phyloP scores from a whole-genome alignment of 2,797 vertebrate genomes.

The Paratrypauchen microcephalus region DNA sequence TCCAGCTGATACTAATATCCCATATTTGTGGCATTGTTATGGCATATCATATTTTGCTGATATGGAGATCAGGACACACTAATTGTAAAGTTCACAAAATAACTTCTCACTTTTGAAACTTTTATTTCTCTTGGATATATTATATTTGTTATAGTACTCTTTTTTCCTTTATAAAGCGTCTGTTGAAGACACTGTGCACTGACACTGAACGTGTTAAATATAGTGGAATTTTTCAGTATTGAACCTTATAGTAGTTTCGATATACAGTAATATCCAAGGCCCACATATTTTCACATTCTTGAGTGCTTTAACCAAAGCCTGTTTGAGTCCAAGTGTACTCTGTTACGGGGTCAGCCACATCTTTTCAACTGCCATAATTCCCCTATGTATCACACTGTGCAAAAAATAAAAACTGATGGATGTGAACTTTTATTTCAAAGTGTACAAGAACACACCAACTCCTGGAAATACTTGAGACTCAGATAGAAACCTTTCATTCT shows the following conservation, averaged over 20 bases:
- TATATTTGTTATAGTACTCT: not conserved
- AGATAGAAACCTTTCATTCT: constrained; percentile 4
- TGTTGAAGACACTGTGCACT: not conserved
- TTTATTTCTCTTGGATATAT: not conserved
- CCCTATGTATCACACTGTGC: not conserved
- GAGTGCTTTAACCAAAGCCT: not conserved
- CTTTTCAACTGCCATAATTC: not conserved
- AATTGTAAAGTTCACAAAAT: not conserved
- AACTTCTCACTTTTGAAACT: too few species aligned
- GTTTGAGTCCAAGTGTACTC: not conserved
- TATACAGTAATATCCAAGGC: not conserved
- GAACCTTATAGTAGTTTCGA: not conserved
- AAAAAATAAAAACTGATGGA: constrained; percentile 5
- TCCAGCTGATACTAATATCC: not conserved
- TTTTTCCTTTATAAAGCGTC: too few species aligned
- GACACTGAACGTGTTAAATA: not conserved
- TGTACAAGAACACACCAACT: not conserved
- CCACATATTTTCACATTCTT: not conserved
- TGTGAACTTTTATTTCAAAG: constrained; percentile 1
- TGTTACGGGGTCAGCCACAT: not conserved
- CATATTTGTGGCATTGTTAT: not conserved
- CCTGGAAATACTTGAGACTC: constrained; percentile 7
- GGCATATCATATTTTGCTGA: not conserved
- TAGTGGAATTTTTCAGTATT: too few species aligned
- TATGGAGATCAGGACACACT: not conserved